Evolutionary conservation across 2,113 vertebrate genomes (phyloP), one percentile per base, ranked within the genome.

Genomic region (Microcebus lehilahytsara): DNA sequence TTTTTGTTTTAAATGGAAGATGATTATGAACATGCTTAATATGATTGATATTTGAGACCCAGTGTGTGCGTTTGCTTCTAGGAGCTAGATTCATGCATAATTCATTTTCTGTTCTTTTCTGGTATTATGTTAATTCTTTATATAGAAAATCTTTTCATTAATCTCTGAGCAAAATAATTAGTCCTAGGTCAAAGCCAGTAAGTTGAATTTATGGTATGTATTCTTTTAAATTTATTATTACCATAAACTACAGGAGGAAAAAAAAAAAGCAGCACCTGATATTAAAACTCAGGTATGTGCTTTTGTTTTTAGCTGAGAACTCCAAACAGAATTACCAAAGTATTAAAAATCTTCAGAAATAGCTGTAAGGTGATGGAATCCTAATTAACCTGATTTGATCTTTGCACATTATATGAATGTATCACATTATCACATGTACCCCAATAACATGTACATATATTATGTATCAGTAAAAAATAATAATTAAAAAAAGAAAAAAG

Each of bases 271-370:
- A 66, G 14, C 9, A 74, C 3, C 42, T 79, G 32, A 27, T 91
- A 17, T 74, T 84, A 84, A 95, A 95, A 58, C 17, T 85, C 56
- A 91, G 85, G 34, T n/a, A 9, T 6, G 2, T 60, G 1, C 79
- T 17, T 77, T 67, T 88, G 42, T n/a, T 84, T 93, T 92, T 74
- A 85, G 75, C 25, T 77, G 60, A 78, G 96, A 89, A 94, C 40
- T 94, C 51, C 20, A 51, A 78, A 67, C 30, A 69, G 66, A 95
- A 92, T 87, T 62, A 64, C 46, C 25, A 32, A 97, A 67, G 13
- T 37, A 51, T 84, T 78, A 37, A 85, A 87, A 85, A 72, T 56
- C 72, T 97, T 91, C n/a, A 85, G 32, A 81, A 90, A 60, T 34
- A 53, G 22, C 2, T 69, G 17, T 34, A 20, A 77, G 42, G 27